phyloP scores from a whole-genome alignment of 2,113 vertebrate genomes.

The Willisornis vidua region DNA sequence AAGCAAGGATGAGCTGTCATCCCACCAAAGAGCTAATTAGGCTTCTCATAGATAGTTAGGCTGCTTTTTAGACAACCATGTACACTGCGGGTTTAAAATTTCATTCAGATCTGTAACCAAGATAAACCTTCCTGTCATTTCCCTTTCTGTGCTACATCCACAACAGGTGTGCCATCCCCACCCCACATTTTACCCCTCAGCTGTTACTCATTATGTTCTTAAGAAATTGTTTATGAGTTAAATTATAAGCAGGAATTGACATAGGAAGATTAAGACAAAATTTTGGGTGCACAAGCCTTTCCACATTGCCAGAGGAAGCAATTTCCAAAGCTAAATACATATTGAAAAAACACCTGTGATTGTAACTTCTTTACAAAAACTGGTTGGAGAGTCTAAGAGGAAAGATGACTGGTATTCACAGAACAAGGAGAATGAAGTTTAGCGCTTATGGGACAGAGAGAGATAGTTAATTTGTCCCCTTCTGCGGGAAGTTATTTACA shows the following conservation, averaged over 20 bases:
- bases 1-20: neutral
- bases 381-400: neutral
- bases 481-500: neutral
- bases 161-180: neutral
- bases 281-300: neutral
- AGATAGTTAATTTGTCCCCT: neutral
- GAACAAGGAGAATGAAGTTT: neutral
- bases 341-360: neutral
- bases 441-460: accelerated
- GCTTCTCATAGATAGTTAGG: neutral
- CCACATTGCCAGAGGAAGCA: neutral
- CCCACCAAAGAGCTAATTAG: neutral
- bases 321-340: neutral
- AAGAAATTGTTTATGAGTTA: neutral
- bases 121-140: neutral
- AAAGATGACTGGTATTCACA: neutral
- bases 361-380: neutral
- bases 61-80: neutral
- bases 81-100: neutral
- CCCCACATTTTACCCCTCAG: neutral
- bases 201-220: neutral
- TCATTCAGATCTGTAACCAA: neutral
- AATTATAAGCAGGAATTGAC: neutral
- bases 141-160: neutral
- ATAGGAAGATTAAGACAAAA: neutral